A percentile compares a stretch with the other conserved stretches of the same genome.
Evolutionary conservation across 2,113 vertebrate species (phyloP).

Genomic region (Columba livia): DNA sequence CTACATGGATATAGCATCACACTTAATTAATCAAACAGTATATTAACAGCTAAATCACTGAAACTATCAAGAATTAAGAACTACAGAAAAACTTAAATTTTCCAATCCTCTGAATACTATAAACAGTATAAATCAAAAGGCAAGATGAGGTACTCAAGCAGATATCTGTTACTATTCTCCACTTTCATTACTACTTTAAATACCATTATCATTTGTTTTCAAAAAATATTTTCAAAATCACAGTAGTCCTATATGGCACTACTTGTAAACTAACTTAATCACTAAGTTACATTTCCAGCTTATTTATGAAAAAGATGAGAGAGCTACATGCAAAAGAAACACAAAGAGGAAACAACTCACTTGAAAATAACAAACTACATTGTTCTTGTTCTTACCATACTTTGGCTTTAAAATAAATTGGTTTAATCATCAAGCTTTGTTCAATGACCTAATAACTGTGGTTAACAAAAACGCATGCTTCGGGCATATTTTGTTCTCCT

Average conservation of each 20-base stretch:
- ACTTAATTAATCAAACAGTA: not conserved
- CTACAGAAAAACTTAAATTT: not conserved
- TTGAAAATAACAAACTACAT: not conserved
- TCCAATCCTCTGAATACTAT: not conserved
- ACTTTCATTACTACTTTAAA: not conserved
- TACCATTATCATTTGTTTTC: not conserved
- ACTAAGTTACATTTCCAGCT: not conserved
- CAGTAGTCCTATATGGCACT: not conserved
- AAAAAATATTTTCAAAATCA: not conserved
- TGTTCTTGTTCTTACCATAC: not conserved
- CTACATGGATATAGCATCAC: not conserved
- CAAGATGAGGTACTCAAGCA: not conserved
- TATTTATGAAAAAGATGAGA: not conserved
- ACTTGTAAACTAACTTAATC: not conserved
- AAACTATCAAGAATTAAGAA: not conserved
- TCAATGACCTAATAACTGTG: not conserved
- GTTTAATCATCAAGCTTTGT: not conserved
- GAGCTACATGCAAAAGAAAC: not conserved
- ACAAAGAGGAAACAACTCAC: not conserved
- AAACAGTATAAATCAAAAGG: not conserved
- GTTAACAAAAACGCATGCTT: not conserved
- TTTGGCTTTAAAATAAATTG: not conserved
- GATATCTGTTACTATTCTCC: not conserved
- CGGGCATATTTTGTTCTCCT: not conserved
- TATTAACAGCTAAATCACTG: not conserved